Conservation (phyloP, 2,113 vertebrate species). For the Cariama cristata region DNA sequence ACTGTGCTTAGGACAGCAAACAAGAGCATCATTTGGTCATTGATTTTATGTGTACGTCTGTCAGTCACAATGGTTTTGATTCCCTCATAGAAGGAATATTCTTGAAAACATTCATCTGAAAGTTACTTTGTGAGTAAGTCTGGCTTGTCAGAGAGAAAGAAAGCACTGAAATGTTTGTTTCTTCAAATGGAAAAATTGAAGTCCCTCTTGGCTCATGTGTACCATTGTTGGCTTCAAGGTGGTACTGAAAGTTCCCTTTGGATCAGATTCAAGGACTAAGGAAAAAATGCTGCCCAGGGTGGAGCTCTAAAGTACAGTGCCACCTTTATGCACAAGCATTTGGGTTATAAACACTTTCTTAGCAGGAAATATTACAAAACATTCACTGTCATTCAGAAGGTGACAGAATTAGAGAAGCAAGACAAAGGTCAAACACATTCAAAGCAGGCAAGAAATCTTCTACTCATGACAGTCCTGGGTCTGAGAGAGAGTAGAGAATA, state of each 20-base stretch:
- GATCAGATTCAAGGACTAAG: slow-evolving; percentile 12
- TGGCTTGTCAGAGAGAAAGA: not conserved
- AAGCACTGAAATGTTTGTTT: slow-evolving; percentile 15
- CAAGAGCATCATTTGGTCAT: not conserved
- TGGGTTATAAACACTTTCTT: slow-evolving; percentile 4
- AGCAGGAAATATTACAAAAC: slow-evolving; percentile 47
- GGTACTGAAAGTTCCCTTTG: slow-evolving; percentile 58
- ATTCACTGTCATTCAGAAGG: not conserved
- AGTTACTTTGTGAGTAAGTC: not conserved
- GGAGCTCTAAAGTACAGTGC: slow-evolving; percentile 23
- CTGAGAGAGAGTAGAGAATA: not conserved
- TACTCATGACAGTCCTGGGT: not conserved
- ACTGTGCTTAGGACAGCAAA: not conserved
- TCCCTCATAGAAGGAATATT: not conserved
- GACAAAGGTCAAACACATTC: not conserved
- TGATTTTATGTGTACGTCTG: not conserved
- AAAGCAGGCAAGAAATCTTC: not conserved
- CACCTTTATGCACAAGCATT: slow-evolving; percentile 8
- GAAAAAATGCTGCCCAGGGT: slow-evolving; percentile 47
- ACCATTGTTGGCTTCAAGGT: slow-evolving; percentile 52
- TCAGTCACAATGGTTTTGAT: not conserved
- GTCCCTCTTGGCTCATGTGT: not conserved
- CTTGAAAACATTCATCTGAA: not conserved
- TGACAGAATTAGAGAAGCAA: not conserved
- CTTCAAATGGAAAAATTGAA: slow-evolving; percentile 7